Base-by-base conservation (phyloP, 1,140 invertebrate species). In the Drosophila obscura region DNA sequence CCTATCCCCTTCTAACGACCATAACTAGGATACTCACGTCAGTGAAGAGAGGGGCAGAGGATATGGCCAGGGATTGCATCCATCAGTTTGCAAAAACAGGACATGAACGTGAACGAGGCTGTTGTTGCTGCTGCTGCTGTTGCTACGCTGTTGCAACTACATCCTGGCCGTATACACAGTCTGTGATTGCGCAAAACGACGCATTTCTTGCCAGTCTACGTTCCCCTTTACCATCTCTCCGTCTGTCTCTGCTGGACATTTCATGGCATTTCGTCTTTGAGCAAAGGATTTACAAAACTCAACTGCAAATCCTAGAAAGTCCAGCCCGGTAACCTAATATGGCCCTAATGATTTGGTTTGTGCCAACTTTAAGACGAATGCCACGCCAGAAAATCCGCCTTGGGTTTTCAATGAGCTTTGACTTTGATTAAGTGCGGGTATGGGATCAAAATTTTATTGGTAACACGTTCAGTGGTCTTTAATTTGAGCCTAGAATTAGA, bases 1-100 rank as follows among this genome's bases (percentile, higher is more conserved):
- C 2, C 22, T 78, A 85, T 82, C 60, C 74, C 65, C 55, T 75
- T 71, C 69, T 87, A 87, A 85, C 78, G 82, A 82, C 82, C 82
- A 71, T 73, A 87, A 87, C 73, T 78, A 8, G 65, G 44, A 43
- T 46, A n/a, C 31, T 50, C 50, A 49, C 15, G 35, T 43, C 45
- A 28, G 48, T 11, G n/a, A 6, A 7, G 11, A 28, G 46, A 24
- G 63, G 31, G 41, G 31, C 24, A 16, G 24, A 31, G 9, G 52
- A 11, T 43, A 43, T 45, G 50, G 48, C 45, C 71, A 19, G 22
- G 46, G 48, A 58, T 65, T 59, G 61, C 71, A 74, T 74, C 71
- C 71, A 75, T 66, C 72, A 75, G 72, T 74, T 74, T 74, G 72
- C 71, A 74, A 59, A 74, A 74, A 74, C 60, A 65, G 71, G 48